Evolutionary conservation across 2,888 invertebrate species (phyloP).

Genomic region (Teinopalpus imperialis): DNA sequence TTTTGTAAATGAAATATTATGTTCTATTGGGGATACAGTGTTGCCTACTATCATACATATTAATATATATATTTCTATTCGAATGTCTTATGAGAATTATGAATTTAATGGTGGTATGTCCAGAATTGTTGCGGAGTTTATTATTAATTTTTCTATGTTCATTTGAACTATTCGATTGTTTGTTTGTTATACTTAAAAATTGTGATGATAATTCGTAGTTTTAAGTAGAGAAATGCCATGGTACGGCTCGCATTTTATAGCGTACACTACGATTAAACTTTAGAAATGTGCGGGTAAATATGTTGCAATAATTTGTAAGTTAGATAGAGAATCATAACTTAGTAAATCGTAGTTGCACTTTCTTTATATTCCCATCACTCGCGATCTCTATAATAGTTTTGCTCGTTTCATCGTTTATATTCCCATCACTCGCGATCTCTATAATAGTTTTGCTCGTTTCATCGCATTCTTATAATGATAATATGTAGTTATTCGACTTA

Average conservation of each 20-base stretch:
- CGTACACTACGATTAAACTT: constrained; percentile 26
- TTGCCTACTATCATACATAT: too few relatives aligned
- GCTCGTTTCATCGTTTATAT: neutral
- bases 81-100: too few relatives aligned
- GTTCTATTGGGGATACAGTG: too few relatives aligned
- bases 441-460: neutral
- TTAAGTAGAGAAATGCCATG: constrained; percentile 40
- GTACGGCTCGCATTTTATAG: constrained; percentile 42
- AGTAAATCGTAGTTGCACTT: constrained; percentile 24
- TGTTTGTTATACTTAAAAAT: constrained; percentile 51
- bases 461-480: neutral
- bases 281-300: constrained; percentile 46
- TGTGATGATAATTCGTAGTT: constrained; percentile 54
- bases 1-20: too few relatives aligned
- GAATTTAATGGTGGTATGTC: too few relatives aligned
- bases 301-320: constrained; percentile 43
- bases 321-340: constrained; percentile 31
- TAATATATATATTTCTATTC: too few relatives aligned
- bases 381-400: neutral
- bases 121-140: too few relatives aligned
- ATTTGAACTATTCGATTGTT: too few relatives aligned
- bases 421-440: neutral
- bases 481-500: neutral
- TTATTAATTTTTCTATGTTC: too few relatives aligned
- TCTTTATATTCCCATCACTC: neutral